Conservation (phyloP, 1,140 invertebrate genomes). For the Heliconius hewitsoni region DNA sequence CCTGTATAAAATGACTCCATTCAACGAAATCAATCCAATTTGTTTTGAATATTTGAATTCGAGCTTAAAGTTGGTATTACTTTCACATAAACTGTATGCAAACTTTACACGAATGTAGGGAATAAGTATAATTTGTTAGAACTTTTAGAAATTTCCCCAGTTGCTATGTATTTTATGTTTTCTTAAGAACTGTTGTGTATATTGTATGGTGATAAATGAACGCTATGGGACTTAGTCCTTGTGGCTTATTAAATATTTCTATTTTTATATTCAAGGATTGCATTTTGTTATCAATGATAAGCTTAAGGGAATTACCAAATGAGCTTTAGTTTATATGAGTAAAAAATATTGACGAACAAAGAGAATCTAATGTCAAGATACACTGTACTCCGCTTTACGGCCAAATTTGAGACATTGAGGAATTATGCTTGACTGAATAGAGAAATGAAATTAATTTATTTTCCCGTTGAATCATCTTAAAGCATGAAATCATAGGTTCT, state of each 20-base stretch:
- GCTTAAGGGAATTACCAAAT: background rate
- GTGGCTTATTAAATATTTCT: background rate
- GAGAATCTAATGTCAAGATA: too few species aligned
- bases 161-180: constrained; percentile 18
- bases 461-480: too few species aligned
- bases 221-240: background rate
- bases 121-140: constrained; percentile 22
- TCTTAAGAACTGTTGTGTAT: constrained; percentile 9
- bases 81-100: constrained; percentile 33
- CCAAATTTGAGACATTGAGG: too few species aligned
- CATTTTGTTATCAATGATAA: background rate
- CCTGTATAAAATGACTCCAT: constrained; percentile 11
- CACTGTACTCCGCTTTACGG: too few species aligned
- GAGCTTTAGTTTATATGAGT: background rate
- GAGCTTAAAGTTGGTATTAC: constrained; percentile 26
- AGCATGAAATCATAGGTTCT: too few species aligned
- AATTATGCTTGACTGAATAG: too few species aligned
- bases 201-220: constrained; percentile 22
- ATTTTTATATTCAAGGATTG: background rate
- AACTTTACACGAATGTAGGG: constrained; percentile 27
- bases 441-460: too few species aligned
- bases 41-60: constrained; percentile 14
- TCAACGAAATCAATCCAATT: constrained; percentile 19
- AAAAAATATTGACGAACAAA: background rate
- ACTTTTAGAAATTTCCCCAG: constrained; percentile 29